phyloP scores from a whole-genome alignment of 2,888 invertebrate species.

The Yponomeuta plumbellus region DNA sequence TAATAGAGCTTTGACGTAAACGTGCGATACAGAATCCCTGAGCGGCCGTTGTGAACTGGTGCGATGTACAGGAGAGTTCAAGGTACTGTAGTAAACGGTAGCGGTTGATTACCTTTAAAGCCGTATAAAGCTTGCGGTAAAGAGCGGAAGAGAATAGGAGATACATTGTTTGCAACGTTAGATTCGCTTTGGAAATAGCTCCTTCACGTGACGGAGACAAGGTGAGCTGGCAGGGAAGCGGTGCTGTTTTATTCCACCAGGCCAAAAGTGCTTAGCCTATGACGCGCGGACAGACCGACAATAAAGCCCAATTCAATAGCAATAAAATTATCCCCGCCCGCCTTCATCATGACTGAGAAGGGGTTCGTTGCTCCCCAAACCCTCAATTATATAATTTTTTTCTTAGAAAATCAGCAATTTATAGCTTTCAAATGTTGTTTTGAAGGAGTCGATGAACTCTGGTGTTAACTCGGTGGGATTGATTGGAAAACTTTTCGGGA shows the following conservation, averaged over 20 bases:
- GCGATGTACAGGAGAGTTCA: neutral
- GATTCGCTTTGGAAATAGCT: neutral
- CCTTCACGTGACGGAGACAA: conserved; percentile 1
- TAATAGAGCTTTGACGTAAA: neutral
- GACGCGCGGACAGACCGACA: conserved; percentile 25
- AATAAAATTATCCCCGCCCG: conserved; percentile 1
- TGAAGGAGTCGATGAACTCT: conserved; percentile 14
- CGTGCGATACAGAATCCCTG: neutral
- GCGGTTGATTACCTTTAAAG: neutral
- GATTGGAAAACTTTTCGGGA: neutral
- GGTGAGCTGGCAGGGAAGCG: conserved; percentile 8
- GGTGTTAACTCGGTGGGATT: neutral
- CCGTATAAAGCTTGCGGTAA: neutral
- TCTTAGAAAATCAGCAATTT: conserved; percentile 23
- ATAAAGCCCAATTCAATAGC: conserved; percentile 13
- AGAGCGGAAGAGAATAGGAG: neutral
- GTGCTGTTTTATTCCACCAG: neutral
- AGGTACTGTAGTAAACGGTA: neutral
- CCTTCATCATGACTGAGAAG: neutral
- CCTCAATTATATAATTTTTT: conserved; percentile 24
- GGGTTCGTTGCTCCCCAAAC: conserved; percentile 19
- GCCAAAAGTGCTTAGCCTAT: conserved; percentile 12
- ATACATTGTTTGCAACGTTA: neutral
- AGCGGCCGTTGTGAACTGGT: neutral
- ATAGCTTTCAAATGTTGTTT: conserved; percentile 6